Conservation (phyloP, 2,888 invertebrate genomes). For the Eudemis profundana region DNA sequence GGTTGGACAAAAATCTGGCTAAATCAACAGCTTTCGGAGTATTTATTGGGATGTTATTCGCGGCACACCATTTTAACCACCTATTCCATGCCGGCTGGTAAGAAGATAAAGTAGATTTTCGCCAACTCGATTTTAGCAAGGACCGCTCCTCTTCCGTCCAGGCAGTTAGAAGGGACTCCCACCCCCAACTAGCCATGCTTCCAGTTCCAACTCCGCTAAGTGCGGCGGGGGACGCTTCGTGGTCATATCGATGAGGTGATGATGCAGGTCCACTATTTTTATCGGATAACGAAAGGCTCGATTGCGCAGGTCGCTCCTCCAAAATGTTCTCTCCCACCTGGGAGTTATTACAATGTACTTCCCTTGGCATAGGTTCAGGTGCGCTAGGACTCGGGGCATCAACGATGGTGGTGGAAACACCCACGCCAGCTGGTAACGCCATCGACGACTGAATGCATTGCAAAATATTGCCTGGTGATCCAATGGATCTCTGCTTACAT, state of each 20-base stretch:
- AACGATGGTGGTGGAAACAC: slow-evolving; percentile 11
- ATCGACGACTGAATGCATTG: slow-evolving; percentile 13
- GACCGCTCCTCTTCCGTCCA: neutral
- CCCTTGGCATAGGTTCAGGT: neutral
- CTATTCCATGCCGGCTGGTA: slow-evolving; percentile 8
- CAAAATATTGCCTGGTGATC: neutral
- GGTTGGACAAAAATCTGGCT: neutral
- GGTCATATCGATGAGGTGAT: neutral
- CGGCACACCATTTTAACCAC: slow-evolving; percentile 3
- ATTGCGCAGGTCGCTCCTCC: neutral
- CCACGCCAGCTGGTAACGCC: neutral
- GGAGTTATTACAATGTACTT: slow-evolving; percentile 4
- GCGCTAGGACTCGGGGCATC: slow-evolving; percentile 4
- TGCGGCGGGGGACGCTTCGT: neutral
- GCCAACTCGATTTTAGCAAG: slow-evolving; percentile 4
- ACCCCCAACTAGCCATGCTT: slow-evolving; percentile 12
- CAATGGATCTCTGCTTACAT: neutral
- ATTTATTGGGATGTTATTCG: neutral
- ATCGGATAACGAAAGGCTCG: slow-evolving; percentile 4
- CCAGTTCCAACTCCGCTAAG: neutral
- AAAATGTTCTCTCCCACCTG: neutral
- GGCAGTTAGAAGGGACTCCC: slow-evolving; percentile 2
- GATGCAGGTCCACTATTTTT: neutral
- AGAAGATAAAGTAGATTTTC: neutral
- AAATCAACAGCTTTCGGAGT: neutral